Conservation (phyloP, 2,113 vertebrate species). For the Cryptomyrus ogoouensis region DNA sequence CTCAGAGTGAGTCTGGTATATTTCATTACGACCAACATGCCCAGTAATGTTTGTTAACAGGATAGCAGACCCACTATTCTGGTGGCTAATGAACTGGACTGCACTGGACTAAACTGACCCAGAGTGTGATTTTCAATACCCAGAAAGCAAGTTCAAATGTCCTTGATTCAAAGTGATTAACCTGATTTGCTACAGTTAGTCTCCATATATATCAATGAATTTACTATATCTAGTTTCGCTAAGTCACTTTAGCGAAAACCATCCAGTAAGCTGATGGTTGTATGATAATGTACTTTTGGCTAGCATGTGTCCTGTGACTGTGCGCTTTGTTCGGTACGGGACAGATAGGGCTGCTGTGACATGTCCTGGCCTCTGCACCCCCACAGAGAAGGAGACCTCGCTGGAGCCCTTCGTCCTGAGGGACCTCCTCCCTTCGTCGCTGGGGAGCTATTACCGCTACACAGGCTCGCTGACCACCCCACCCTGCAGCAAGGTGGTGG, state of each 20-base stretch:
- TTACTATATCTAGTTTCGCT: neutral
- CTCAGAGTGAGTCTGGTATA: neutral
- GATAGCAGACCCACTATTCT: neutral
- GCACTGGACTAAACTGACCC: neutral
- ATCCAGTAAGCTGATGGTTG: neutral
- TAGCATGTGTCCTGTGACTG: neutral
- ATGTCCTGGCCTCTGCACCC: neutral
- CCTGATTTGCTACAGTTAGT: neutral
- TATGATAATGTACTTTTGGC: neutral
- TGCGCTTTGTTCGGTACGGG: neutral
- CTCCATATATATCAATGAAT: neutral
- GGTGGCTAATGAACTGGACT: neutral
- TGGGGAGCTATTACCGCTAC: constrained; percentile 91
- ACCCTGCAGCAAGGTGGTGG: constrained; percentile 89
- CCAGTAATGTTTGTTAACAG: neutral
- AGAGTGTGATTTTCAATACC: neutral
- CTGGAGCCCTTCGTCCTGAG: constrained; percentile 89
- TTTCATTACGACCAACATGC: neutral
- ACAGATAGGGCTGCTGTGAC: neutral
- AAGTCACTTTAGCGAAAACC: neutral
- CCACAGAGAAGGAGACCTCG: constrained; percentile 91
- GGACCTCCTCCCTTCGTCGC: constrained; percentile 75
- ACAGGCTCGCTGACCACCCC: constrained; percentile 89
- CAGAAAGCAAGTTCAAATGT: neutral
- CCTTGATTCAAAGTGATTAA: neutral